A percentile compares a stretch with the other conserved stretches of the same genome.
These are phyloP conservation scores for Subacronicta megacephala DNA, from an alignment of 2,888 invertebrate species.

Conservation along the genomic window DNA sequence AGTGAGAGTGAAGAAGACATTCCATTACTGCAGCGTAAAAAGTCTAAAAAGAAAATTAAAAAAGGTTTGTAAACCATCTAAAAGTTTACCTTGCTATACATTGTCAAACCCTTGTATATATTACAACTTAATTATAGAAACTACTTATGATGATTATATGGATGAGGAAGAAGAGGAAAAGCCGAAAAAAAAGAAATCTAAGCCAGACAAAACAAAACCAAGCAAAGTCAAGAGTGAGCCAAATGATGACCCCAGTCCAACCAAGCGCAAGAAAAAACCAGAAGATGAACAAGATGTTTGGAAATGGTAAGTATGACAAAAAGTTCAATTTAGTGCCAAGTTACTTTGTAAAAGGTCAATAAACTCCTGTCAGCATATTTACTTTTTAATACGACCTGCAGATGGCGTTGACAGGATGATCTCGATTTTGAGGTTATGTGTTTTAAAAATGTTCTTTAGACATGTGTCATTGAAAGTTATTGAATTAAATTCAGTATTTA, in stretches of 20 bases:
- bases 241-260: slow-evolving; percentile 84
- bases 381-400: slow-evolving; percentile 29
- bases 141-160: slow-evolving; percentile 90
- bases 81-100: neutral
- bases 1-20: slow-evolving; percentile 93
- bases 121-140: slow-evolving; percentile 67
- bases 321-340: too few species aligned
- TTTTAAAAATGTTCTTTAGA: slow-evolving; percentile 66
- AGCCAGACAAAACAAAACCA: slow-evolving; percentile 70
- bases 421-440: slow-evolving; percentile 68
- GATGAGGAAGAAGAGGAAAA: slow-evolving; percentile 87
- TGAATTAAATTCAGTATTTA: slow-evolving; percentile 59
- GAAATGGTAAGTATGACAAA: slow-evolving; percentile 93
- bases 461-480: slow-evolving; percentile 61
- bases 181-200: slow-evolving; percentile 90
- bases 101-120: neutral
- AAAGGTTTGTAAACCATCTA: slow-evolving; percentile 74
- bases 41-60: slow-evolving; percentile 91
- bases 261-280: slow-evolving; percentile 93
- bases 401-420: slow-evolving; percentile 65
- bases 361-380: slow-evolving; percentile 18
- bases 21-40: slow-evolving; percentile 92
- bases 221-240: slow-evolving; percentile 75
- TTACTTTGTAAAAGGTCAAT: slow-evolving; percentile 25
- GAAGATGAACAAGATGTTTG: slow-evolving; percentile 96